Conservation (phyloP, 2,888 invertebrate genomes). For the Volucella inanis region DNA sequence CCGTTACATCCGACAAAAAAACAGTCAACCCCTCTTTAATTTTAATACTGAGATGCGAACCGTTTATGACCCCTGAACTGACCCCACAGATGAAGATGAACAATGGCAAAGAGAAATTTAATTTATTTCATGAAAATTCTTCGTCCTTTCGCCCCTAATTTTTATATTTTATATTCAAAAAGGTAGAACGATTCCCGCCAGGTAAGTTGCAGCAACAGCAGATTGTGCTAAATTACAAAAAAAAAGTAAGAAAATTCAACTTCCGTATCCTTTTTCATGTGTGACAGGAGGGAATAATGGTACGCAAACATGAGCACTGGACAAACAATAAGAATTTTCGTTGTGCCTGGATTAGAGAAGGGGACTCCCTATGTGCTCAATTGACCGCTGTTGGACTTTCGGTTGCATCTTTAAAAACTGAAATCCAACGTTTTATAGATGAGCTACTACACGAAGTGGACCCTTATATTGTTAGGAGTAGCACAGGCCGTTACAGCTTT, state of each 20-base stretch:
- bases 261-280: constrained; percentile 62
- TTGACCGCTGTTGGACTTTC: constrained; percentile 50
- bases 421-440: constrained; percentile 14
- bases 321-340: constrained; percentile 27
- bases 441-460: constrained; percentile 13
- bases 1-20: constrained; percentile 55
- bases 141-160: constrained; percentile 51
- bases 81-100: constrained; percentile 51
- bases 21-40: constrained; percentile 32
- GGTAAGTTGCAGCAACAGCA: constrained; percentile 51
- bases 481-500: constrained; percentile 5
- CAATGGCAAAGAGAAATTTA: constrained; percentile 20
- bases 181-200: constrained; percentile 46
- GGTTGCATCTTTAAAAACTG: constrained; percentile 4
- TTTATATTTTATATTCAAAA: constrained; percentile 40
- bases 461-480: constrained; percentile 34
- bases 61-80: constrained; percentile 73
- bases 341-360: constrained; percentile 16
- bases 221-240: constrained; percentile 57
- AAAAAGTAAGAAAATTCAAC: constrained; percentile 28
- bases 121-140: constrained; percentile 20
- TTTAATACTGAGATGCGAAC: constrained; percentile 28
- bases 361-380: constrained; percentile 44
- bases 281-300: constrained; percentile 49
- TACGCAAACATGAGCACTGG: constrained; percentile 52